These are phyloP conservation scores for Scaptomyza cyrtandrae DNA, from an alignment of 2,888 invertebrate genomes.

Conservation along the genomic window DNA sequence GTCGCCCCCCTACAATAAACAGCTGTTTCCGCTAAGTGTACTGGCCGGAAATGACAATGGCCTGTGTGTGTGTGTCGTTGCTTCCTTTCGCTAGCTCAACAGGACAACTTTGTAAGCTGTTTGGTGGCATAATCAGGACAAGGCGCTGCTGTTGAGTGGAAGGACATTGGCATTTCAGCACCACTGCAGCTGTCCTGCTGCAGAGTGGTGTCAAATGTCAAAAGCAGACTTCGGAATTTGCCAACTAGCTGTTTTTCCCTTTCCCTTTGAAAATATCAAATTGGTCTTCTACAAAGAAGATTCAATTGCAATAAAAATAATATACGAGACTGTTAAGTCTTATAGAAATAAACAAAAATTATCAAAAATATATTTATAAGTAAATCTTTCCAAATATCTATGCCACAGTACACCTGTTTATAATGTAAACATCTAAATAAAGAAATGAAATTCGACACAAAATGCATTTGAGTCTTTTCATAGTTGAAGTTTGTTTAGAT, in stretches of 20 bases:
- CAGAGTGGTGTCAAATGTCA: constrained; percentile 75
- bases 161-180: constrained; percentile 40
- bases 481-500: neutral
- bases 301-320: neutral
- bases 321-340: neutral
- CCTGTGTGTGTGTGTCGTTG: constrained; percentile 23
- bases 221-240: constrained; percentile 42
- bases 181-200: constrained; percentile 3
- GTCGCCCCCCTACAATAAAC: constrained; percentile 52
- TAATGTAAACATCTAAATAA: neutral
- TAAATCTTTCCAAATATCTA: neutral
- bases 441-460: neutral
- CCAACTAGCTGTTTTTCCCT: constrained; percentile 32
- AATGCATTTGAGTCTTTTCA: neutral
- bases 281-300: neutral
- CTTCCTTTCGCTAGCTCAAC: neutral
- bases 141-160: neutral
- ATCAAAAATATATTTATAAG: too few relatives aligned
- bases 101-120: constrained; percentile 24
- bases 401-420: constrained; percentile 1
- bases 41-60: constrained; percentile 71
- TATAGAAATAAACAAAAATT: too few relatives aligned
- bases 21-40: constrained; percentile 80
- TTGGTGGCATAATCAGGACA: constrained; percentile 43
- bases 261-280: constrained; percentile 3